Evolutionary conservation across 2,797 vertebrate genomes (phyloP).

Genomic region (Phataginus tetradactyla): DNA sequence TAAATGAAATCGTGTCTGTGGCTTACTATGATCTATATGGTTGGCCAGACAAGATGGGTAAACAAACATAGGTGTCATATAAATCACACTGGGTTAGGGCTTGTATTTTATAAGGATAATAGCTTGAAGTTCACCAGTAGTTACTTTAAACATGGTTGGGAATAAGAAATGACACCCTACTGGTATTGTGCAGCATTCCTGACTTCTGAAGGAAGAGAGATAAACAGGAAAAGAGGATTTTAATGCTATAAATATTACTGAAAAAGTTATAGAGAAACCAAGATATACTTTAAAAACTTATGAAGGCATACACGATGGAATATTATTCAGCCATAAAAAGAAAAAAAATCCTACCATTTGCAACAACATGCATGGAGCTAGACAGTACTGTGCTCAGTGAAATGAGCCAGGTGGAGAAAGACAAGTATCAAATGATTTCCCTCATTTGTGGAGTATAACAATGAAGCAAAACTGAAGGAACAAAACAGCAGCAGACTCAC

Average conservation of each 20-base stretch:
- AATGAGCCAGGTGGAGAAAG: no score
- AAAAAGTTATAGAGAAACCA: background rate
- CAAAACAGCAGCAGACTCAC: no score
- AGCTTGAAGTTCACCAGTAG: conserved; percentile 59
- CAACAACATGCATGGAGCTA: no score
- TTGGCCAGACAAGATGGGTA: conserved; percentile 50
- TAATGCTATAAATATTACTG: background rate
- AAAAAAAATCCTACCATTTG: no score
- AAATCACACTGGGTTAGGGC: conserved; percentile 46
- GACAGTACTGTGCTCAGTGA: no score
- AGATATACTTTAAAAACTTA: background rate
- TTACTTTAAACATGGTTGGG: conserved; percentile 47
- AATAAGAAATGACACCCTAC: background rate
- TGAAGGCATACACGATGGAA: background rate
- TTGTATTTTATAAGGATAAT: conserved; percentile 56
- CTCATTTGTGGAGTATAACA: no score
- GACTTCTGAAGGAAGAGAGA: conserved; percentile 52
- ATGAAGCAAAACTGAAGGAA: no score
- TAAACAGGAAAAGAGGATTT: background rate
- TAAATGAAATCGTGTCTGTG: conserved; percentile 67
- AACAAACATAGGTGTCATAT: conserved; percentile 61
- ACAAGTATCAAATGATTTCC: no score
- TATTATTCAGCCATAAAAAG: no score
- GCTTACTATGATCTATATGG: conserved; percentile 66
- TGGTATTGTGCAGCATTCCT: background rate